Evolutionary conservation across 2,797 vertebrate genomes (phyloP), one percentile per base, ranked within the genome.

Genomic region (Rhinella marina): DNA sequence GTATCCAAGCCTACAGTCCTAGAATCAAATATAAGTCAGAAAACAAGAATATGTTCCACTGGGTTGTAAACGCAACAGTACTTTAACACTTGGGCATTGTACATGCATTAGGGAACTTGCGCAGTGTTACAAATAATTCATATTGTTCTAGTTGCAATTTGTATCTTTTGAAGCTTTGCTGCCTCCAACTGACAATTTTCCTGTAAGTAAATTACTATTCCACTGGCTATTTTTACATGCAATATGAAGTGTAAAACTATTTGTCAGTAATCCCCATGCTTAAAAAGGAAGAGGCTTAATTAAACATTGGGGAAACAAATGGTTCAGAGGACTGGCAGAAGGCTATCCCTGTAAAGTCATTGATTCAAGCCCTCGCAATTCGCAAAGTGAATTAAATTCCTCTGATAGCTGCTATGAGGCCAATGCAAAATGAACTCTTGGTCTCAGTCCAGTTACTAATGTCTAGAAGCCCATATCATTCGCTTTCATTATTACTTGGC

Each of bases 111-210:
- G 19, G 23, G 17, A 73, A 70, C 23, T 50, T 72, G 70, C 73
- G 14, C 17, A 16, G 27, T 52, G 25, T 75, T 90, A 88, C 72
- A 91, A 84, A 81, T 23, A 52, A 59, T 6, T 41, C 32, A 0
- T 77, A 90, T 92, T 77, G 64, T 48, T 77, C 25, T 16, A 17
- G 5, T 81, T 62, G 29, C 19, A 41, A n/a, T 32, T 32, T 88
- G 90, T 91, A 27, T 90, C 82, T 92, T 92, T 94, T 91, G 91
- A 90, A 57, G 68, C 94, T 93, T 90, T 95, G 91, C 94, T 96
- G 95, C 94, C 95, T 94, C 94, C 95, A 94, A 90, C 93, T 94
- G 95, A 93, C 93, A 16, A 92, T 88, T 75, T 56, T 50, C 76
- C 90, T 92, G 94, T 94, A 95, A 73, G 25, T 21, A 73, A 59